Percentiles rank a stretch among this genome's conserved stretches.
These are phyloP conservation scores for Sepioteuthis lessoniana DNA, from an alignment of 2,888 invertebrate genomes.

Conservation along the genomic window DNA sequence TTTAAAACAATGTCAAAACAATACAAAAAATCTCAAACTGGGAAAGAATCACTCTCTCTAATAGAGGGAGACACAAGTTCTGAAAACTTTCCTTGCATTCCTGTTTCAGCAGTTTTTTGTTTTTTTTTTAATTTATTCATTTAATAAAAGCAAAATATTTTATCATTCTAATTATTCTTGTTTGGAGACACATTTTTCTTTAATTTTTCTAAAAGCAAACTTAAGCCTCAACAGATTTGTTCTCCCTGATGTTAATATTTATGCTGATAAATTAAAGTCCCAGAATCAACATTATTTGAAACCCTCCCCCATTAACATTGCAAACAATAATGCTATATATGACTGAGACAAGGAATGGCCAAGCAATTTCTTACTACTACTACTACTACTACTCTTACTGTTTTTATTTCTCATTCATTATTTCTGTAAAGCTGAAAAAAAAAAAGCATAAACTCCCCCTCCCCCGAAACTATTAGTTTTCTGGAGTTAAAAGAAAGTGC, in stretches of 20 bases:
- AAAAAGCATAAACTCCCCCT: background rate
- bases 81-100: slow-evolving; percentile 39
- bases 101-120: slow-evolving; percentile 36
- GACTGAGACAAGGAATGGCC: slow-evolving; percentile 14
- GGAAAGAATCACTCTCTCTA: background rate
- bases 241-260: background rate
- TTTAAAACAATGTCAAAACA: background rate
- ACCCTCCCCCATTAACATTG: background rate
- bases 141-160: background rate
- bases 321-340: background rate
- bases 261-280: background rate
- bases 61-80: background rate
- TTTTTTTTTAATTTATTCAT: background rate
- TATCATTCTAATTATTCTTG: background rate
- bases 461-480: background rate
- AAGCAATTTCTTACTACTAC: background rate
- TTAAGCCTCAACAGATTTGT: background rate
- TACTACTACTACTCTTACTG: background rate
- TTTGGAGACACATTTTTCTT: background rate
- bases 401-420: background rate
- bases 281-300: background rate
- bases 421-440: background rate
- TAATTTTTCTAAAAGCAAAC: background rate
- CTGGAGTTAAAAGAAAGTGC: background rate
- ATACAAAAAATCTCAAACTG: background rate